Percentiles rank a stretch among this genome's conserved stretches.
Evolutionary conservation across 2,797 vertebrate species (phyloP).

Genomic region (Arremon brunneinucha): DNA sequence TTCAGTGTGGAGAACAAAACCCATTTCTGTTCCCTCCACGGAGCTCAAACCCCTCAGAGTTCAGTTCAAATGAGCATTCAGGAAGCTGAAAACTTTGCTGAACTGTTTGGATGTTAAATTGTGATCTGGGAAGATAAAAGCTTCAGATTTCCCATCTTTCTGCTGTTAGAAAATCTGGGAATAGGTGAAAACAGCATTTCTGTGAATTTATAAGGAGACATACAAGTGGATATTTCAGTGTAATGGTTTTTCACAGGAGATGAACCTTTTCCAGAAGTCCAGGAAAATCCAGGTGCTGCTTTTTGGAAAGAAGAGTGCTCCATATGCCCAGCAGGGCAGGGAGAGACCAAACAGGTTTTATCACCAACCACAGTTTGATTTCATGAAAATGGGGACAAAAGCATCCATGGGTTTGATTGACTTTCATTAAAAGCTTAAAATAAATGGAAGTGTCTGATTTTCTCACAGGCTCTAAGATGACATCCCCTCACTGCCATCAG

Average conservation of each 20-base stretch:
- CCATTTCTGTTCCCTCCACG: not conserved
- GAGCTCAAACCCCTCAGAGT: not conserved
- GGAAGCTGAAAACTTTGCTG: not conserved
- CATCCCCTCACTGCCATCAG: not conserved
- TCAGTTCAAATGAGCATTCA: not conserved
- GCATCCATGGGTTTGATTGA: too few species aligned
- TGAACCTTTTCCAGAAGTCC: too few species aligned
- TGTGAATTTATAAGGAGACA: not conserved
- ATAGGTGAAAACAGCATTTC: not conserved
- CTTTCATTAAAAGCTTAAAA: not conserved
- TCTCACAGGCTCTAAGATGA: not conserved
- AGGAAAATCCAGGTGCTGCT: too few species aligned
- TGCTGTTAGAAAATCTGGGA: not conserved
- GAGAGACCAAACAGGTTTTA: too few species aligned
- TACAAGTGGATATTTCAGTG: not conserved
- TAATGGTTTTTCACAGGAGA: too few species aligned
- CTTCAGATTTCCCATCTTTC: not conserved
- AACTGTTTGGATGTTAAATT: not conserved
- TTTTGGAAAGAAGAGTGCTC: too few species aligned
- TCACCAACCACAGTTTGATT: too few species aligned
- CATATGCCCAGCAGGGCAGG: too few species aligned
- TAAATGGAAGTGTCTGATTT: not conserved
- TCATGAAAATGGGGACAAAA: too few species aligned
- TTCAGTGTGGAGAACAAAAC: fast-evolving
- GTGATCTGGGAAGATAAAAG: not conserved